These are phyloP conservation scores for Trileptium ribeirensis DNA, from an alignment of 2,888 invertebrate genomes.

Conservation along the genomic window DNA sequence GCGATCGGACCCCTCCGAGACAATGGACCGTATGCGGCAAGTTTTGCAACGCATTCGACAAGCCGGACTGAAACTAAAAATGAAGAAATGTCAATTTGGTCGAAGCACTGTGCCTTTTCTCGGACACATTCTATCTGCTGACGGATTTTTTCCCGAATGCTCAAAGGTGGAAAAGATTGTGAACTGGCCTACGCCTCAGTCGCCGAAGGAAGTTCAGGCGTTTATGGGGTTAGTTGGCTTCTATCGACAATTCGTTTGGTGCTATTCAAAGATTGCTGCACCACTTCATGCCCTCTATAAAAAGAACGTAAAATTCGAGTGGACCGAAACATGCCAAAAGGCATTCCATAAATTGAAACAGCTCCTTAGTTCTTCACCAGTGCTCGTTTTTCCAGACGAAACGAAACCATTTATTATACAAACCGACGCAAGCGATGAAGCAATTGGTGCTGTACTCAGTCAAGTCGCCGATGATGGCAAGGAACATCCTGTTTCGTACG, in stretches of 20 bases:
- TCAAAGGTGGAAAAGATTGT: no score
- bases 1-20: no score
- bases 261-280: neutral
- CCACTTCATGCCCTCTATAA: neutral
- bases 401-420: no score
- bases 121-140: no score
- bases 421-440: no score
- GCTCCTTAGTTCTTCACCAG: neutral
- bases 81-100: neutral
- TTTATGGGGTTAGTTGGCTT: neutral
- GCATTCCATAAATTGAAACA: neutral
- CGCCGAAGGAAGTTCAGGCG: neutral
- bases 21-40: neutral
- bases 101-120: neutral
- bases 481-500: conserved; percentile 35
- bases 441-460: no score
- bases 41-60: neutral
- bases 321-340: neutral
- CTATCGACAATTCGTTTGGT: neutral
- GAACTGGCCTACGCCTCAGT: no score
- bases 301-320: neutral
- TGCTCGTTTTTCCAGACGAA: neutral
- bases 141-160: no score
- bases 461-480: conserved; percentile 34
- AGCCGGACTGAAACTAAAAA: neutral